Evolutionary conservation across 1,140 invertebrate species (phyloP).

Genomic region (Belonocnema kinseyi): DNA sequence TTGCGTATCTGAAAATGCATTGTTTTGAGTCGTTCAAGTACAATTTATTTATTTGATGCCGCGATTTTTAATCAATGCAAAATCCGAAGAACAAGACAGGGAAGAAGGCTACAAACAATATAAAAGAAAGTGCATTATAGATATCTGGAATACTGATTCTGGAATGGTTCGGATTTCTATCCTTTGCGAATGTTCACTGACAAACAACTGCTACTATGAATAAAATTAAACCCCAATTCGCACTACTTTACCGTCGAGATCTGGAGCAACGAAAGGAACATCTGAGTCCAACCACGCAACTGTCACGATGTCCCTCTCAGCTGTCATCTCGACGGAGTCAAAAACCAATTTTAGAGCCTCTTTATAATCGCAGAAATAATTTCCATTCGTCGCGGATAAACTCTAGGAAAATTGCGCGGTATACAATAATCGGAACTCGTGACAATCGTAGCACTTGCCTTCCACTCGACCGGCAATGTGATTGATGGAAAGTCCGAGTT

Average conservation of each 20-base stretch:
- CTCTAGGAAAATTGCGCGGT: background rate
- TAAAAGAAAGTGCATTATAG: conserved; percentile 53
- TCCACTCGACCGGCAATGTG: conserved; percentile 19
- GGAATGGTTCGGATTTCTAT: conserved; percentile 68
- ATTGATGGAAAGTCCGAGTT: conserved; percentile 12
- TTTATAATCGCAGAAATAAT: conserved; percentile 20
- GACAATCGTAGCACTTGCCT: background rate
- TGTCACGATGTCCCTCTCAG: background rate
- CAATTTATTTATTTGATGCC: conserved; percentile 11
- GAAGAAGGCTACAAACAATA: conserved; percentile 33
- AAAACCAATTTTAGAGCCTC: conserved; percentile 17
- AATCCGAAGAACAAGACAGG: conserved; percentile 50
- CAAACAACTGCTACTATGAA: conserved; percentile 43
- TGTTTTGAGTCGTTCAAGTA: background rate
- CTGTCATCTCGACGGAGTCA: background rate
- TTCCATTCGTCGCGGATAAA: background rate
- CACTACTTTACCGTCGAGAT: conserved; percentile 37
- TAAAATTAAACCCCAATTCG: conserved; percentile 35
- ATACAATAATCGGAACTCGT: conserved; percentile 12
- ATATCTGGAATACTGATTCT: conserved; percentile 74
- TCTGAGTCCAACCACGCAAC: conserved; percentile 19
- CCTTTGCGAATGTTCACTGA: conserved; percentile 52
- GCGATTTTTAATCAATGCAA: conserved; percentile 14
- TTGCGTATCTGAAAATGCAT: background rate
- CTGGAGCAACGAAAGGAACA: conserved; percentile 42